Evolutionary conservation across 2,797 vertebrate species (phyloP).

Genomic region (Pseudochromis fuscus): DNA sequence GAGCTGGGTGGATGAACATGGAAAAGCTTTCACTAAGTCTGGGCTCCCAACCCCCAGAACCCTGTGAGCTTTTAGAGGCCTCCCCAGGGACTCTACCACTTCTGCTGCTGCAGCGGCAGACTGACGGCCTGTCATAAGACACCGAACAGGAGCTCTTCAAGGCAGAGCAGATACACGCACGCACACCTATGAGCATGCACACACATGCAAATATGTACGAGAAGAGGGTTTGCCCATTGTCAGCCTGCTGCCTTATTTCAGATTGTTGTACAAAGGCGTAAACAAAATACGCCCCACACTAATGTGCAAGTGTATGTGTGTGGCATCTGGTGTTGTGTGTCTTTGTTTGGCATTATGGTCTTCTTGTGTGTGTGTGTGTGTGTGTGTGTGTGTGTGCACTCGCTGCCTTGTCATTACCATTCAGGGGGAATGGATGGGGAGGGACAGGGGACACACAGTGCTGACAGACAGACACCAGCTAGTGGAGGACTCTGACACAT

Average conservation of each 20-base stretch:
- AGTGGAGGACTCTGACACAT: constrained; percentile 74
- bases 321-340: constrained; percentile 1
- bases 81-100: constrained; percentile 68
- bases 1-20: constrained; percentile 80
- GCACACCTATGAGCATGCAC: constrained; percentile 22
- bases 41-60: constrained; percentile 65
- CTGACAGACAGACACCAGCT: constrained; percentile 78
- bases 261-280: neutral
- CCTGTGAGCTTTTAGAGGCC: constrained; percentile 77
- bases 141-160: constrained; percentile 53
- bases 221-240: constrained; percentile 3
- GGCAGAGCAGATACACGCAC: constrained; percentile 18
- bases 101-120: constrained; percentile 64
- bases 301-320: constrained; percentile 3
- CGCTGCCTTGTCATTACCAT: constrained; percentile 66
- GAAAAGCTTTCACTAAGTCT: constrained; percentile 86
- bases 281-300: too few relatives aligned
- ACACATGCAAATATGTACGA: neutral
- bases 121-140: constrained; percentile 77
- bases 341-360: neutral
- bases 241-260: constrained; percentile 15
- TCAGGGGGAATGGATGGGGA: constrained; percentile 61
- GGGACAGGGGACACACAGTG: constrained; percentile 67
- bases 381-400: constrained; percentile 4
- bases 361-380: constrained; percentile 24